Percentiles rank a stretch among this genome's conserved stretches.
Evolutionary conservation across 2,888 invertebrate genomes (phyloP).

Genomic region (Megaustenia siamemsis): DNA sequence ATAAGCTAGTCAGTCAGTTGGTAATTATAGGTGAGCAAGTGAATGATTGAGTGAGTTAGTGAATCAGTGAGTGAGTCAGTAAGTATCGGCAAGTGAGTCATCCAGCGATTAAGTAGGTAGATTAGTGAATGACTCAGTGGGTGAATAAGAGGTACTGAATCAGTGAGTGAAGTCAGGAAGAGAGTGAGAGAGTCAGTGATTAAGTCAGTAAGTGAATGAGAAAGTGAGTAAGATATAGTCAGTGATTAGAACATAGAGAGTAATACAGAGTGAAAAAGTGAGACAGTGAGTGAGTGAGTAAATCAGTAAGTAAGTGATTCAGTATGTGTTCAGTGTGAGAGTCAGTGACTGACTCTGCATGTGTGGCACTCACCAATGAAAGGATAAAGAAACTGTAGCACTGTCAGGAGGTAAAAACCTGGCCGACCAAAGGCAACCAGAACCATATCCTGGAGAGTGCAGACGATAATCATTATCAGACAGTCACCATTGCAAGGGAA

Average conservation of each 20-base stretch:
- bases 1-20: background rate
- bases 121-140: too few species aligned
- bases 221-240: background rate
- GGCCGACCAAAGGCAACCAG: conserved; percentile 89
- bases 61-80: background rate
- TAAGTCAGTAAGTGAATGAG: background rate
- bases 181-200: too few species aligned
- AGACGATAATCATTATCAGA: too few species aligned
- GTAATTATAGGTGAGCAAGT: background rate
- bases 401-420: conserved; percentile 88
- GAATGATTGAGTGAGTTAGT: background rate
- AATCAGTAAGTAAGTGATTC: too few species aligned
- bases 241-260: too few species aligned
- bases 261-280: background rate
- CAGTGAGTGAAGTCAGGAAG: too few species aligned
- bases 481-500: too few species aligned
- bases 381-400: conserved; percentile 90
- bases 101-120: too few species aligned
- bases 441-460: conserved; percentile 83
- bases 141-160: too few species aligned
- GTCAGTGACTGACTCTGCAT: background rate
- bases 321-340: too few species aligned
- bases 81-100: too few species aligned
- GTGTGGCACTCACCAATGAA: conserved; percentile 85
- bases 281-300: too few species aligned